Base-by-base conservation (phyloP, 2,113 vertebrate species). In the Sylvicapra grimmia region DNA sequence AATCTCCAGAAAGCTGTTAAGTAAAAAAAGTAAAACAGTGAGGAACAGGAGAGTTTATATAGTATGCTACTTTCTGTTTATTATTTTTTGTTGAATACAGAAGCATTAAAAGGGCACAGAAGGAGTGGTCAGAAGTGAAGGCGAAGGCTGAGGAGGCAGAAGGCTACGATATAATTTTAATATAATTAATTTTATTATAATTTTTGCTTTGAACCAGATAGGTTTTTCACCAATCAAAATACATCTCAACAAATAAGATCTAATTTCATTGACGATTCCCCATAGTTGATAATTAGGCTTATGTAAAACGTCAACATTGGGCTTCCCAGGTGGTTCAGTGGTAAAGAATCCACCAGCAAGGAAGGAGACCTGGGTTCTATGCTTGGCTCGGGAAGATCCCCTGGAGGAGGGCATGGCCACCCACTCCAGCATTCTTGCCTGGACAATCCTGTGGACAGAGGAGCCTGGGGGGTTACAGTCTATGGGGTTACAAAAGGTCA, bases 91-190 rank as follows among this genome's bases (percentile, higher is more conserved):
- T 75, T 23, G 11, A 56, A 44, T 23, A 6, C 5, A 47, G 33
- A 68, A 49, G n/a, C 15, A 1, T 16, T 36, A 13, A 10, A 27
- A 84, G 23, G 5, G 8, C 14, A 8, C 13, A 31, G 83, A 36
- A 58, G 84, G 3, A 3, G 1, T 56, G 44, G 4, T 25, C 44
- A 31, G 21, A n/a, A 36, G 19, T 19, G 16, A 29, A 14, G 36
- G 23, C 0, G 4, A 11, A 8, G 4, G 12, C 1, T 19, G 14
- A 63, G 1, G 3, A 33, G 16, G 1, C 47, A 61, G 12, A 47
- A 83, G 18, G 12, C 14, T 3, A 16, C 2, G 1, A 10, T 44
- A 4, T 15, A 31, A 61, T 31, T 31, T 63, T 63, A 63, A 33
- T 33, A 4, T 63, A 15, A 63, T 63, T 63, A 31, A 12, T n/a